Evolutionary conservation across 2,797 vertebrate genomes (phyloP).

Genomic region (Crax fasciolata): DNA sequence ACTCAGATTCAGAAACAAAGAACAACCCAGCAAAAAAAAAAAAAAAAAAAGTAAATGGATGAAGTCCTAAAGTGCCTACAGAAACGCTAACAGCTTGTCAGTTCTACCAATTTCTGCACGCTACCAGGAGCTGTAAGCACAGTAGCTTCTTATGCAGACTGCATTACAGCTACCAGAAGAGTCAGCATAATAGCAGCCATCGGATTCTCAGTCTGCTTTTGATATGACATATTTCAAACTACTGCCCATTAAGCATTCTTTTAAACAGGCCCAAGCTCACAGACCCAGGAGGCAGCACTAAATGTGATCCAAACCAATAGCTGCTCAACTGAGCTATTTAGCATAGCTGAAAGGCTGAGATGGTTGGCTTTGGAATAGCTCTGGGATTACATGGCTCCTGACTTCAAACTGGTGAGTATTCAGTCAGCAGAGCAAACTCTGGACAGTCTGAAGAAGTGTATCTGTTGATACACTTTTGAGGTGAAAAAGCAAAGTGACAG

Average conservation of each 20-base stretch:
- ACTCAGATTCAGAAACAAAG: neutral
- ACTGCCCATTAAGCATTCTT: neutral
- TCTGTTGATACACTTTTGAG: rapidly evolving
- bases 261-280: neutral
- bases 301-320: neutral
- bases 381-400: neutral
- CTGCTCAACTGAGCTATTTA: neutral
- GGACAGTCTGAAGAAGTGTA: neutral
- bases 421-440: neutral
- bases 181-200: neutral
- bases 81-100: neutral
- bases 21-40: neutral
- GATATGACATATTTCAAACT: neutral
- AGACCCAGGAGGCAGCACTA: neutral
- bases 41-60: neutral
- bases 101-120: neutral
- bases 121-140: neutral
- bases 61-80: neutral
- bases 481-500: neutral
- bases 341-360: neutral
- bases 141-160: neutral
- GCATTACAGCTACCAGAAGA: neutral
- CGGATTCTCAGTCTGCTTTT: neutral
- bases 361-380: neutral
- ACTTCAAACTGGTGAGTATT: neutral